Percentiles rank a stretch among this genome's conserved stretches.
These are phyloP conservation scores for Tinamus guttatus DNA, from an alignment of 2,113 vertebrate genomes.

Conservation along the genomic window DNA sequence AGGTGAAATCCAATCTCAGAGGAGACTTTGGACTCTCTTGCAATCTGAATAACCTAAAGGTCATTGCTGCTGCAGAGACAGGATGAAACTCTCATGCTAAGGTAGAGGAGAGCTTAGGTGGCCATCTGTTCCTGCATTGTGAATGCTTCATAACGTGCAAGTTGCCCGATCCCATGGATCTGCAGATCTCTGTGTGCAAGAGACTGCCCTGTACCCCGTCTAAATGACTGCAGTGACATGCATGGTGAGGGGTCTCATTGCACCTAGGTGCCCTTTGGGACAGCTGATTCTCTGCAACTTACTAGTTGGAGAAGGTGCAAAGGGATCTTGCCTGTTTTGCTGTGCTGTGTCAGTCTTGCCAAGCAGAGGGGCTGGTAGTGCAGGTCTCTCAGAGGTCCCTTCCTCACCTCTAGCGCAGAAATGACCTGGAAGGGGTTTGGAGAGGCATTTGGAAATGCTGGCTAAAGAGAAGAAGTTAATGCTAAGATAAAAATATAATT, in stretches of 20 bases:
- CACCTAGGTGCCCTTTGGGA: neutral
- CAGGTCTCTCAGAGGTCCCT: neutral
- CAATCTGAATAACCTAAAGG: neutral
- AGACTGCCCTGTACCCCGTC: neutral
- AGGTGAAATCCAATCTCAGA: neutral
- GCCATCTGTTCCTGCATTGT: neutral
- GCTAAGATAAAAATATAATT: neutral
- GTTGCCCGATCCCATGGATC: rapidly evolving
- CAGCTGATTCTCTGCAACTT: neutral
- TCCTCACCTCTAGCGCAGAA: neutral
- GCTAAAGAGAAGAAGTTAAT: neutral
- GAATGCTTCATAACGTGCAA: rapidly evolving
- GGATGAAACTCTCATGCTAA: neutral
- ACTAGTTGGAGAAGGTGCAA: neutral
- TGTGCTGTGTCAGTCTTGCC: neutral
- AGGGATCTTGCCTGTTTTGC: neutral
- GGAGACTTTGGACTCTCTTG: slow-evolving; percentile 20
- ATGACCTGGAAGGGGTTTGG: neutral
- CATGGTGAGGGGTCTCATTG: neutral
- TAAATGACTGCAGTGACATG: neutral
- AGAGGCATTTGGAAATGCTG: neutral
- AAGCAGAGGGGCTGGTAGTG: neutral
- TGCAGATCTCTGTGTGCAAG: neutral
- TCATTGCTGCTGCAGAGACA: neutral
- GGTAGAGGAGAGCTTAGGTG: neutral